Conservation (phyloP, 1,140 invertebrate species). For the Drosophila subobscura region DNA sequence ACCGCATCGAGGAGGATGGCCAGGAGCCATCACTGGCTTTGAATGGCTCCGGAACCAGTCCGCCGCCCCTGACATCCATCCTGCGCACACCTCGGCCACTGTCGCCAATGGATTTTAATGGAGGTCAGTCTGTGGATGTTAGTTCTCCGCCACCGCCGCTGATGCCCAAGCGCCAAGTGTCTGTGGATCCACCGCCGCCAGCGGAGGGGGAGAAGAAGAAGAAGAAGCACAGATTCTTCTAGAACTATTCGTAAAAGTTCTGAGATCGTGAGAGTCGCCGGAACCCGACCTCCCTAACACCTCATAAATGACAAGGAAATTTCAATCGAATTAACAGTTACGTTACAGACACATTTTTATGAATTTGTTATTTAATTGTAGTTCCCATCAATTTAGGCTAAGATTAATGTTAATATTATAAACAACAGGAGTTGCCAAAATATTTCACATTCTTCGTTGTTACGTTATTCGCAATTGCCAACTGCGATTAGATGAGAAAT, state of each 20-base stretch:
- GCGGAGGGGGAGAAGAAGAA: constrained; percentile 51
- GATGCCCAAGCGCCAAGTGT: constrained; percentile 51
- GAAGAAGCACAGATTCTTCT: constrained; percentile 75
- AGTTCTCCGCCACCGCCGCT: constrained; percentile 70
- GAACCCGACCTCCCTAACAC: constrained; percentile 33
- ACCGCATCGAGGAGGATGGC: constrained; percentile 68
- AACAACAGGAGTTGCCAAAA: constrained; percentile 21
- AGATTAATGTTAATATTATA: constrained; percentile 40
- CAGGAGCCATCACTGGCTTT: constrained; percentile 23
- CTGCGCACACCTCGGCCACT: constrained; percentile 55
- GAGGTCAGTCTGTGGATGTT: constrained; percentile 14
- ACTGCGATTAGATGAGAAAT: too few species aligned
- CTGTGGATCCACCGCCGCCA: constrained; percentile 37
- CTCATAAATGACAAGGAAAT: constrained; percentile 64
- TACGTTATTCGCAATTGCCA: too few species aligned
- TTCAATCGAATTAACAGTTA: constrained; percentile 56
- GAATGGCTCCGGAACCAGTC: background rate
- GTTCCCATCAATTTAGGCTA: constrained; percentile 38
- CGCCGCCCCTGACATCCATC: constrained; percentile 56
- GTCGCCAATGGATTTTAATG: constrained; percentile 33
- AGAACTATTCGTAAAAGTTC: background rate
- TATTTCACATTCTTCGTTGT: background rate
- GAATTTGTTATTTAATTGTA: constrained; percentile 64
- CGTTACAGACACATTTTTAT: constrained; percentile 15
- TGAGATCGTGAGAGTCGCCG: constrained; percentile 10